Base-by-base conservation (phyloP, 1,140 invertebrate genomes). In the Drosophila parabipectinata region DNA sequence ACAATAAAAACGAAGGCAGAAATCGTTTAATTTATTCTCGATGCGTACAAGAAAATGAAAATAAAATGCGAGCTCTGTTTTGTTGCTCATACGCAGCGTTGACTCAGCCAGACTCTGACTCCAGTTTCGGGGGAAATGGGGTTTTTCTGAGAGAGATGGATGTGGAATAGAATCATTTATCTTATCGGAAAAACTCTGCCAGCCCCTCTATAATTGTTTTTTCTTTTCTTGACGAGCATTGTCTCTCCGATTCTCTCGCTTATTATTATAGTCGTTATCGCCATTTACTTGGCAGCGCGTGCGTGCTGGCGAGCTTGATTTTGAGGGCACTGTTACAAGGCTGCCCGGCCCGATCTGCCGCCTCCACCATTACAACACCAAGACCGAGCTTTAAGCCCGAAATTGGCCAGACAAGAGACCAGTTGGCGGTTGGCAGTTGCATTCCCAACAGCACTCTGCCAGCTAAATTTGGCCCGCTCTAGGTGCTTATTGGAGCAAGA, bases 301-400 rank as follows among this genome's bases (percentile, higher is more conserved):
- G 83, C 83, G 83, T 87, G 78, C 52, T 84, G 67, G 66, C 69
- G 56, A 85, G 58, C 66, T 15, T 57, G 61, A 76, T 87, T 85
- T 37, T 87, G 82, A 82, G 82, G 82, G 82, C 82, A 88, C 78
- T 87, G 83, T 87, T 87, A 87, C 82, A 87, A 87, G 82, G 82
- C 82, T 87, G 60, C 51, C 77, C 60, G 77, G 60, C 6, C 26
- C 21, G 21, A 21, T 21, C 21, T 21, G 21, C 37, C 45, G 34
- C 50, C 37, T 12, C 32, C 9, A 1, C 37, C n/a, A 5, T 52
- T 39, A 48, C 48, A 37, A 41, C n/a, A 28, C 26, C 26, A 28
- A 7, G 26, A 5, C 6, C 6, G 26, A 2, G n/a, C 41, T 6
- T 24, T n/a, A n/a, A 54, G 37, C 39, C 61, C 67, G 18, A 71